phyloP scores from a whole-genome alignment of 2,797 vertebrate species.

The Basileuterus tristriatus region DNA sequence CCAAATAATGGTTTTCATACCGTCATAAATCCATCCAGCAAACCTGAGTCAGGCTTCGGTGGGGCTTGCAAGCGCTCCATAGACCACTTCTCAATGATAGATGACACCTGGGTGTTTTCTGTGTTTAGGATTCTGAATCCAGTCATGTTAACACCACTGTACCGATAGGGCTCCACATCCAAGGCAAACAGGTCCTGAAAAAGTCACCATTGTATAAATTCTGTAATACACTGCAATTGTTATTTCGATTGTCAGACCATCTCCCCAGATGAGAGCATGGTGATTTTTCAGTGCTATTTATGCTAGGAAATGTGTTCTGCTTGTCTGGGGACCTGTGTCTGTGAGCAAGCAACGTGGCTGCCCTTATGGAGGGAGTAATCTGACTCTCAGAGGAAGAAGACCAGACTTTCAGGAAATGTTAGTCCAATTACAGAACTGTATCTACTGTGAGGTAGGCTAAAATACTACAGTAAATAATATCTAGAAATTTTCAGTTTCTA shows the following conservation, averaged over 20 bases:
- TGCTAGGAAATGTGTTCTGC: background rate
- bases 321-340: background rate
- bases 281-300: background rate
- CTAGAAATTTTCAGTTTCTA: background rate
- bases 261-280: background rate
- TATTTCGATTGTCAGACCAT: background rate
- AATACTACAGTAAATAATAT: background rate
- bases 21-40: slow-evolving; percentile 99
- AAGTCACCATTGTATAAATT: background rate
- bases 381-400: background rate
- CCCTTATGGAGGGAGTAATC: background rate
- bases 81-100: slow-evolving; percentile 98
- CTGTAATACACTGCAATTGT: background rate
- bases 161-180: slow-evolving; percentile 96
- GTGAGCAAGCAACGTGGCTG: background rate
- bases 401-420: background rate
- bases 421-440: background rate
- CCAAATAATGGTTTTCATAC: slow-evolving; percentile 76
- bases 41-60: slow-evolving; percentile 94
- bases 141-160: slow-evolving; percentile 97
- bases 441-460: background rate
- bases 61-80: slow-evolving; percentile 97
- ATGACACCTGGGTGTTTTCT: slow-evolving; percentile 93
- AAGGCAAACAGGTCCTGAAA: slow-evolving; percentile 91
- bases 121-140: slow-evolving; percentile 96